These are phyloP conservation scores for Coracopsis vasa DNA, from an alignment of 2,113 vertebrate genomes.

Conservation along the genomic window DNA sequence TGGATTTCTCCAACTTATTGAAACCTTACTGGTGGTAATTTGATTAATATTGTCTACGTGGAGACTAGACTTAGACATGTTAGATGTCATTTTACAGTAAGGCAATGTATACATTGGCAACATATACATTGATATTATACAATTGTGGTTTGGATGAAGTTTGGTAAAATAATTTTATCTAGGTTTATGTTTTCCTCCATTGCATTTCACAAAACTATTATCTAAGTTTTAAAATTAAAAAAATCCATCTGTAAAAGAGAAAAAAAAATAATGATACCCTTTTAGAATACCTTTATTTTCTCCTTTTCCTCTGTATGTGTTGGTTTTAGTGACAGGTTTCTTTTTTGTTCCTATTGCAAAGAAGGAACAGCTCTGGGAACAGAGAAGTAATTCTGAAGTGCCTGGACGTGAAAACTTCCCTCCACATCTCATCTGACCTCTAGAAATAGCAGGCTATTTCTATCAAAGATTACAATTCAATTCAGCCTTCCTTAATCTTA, in stretches of 20 bases:
- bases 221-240: not conserved
- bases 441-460: not conserved
- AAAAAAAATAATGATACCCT: not conserved
- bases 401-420: not conserved
- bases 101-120: not conserved
- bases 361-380: not conserved
- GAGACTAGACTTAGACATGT: not conserved
- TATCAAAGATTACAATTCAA: not conserved
- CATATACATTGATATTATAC: not conserved
- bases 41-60: not conserved
- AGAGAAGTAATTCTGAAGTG: not conserved
- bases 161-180: not conserved
- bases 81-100: not conserved
- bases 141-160: not conserved
- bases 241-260: not conserved
- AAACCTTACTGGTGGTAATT: not conserved
- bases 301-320: fast-evolving
- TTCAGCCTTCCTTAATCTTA: not conserved
- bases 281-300: not conserved
- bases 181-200: not conserved
- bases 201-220: not conserved
- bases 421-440: not conserved
- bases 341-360: not conserved
- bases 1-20: not conserved
- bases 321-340: not conserved